A percentile compares a stretch with the other conserved stretches of the same genome.
Conservation (phyloP, 2,797 vertebrate genomes). For the Taeniopygia guttata region DNA sequence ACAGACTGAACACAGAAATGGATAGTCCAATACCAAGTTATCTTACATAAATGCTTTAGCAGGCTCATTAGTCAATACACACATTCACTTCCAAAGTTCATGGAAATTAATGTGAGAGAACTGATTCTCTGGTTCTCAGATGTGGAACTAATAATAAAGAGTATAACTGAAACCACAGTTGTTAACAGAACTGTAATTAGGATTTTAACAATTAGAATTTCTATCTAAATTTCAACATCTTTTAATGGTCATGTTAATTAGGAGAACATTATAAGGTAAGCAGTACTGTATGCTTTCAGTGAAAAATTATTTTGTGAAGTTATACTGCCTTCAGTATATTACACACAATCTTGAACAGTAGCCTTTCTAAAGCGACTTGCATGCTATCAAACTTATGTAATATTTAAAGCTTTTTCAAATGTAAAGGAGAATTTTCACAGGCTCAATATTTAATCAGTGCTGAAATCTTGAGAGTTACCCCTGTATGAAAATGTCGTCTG, state of each 20-base stretch:
- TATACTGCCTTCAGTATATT: background rate
- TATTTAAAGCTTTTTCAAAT: background rate
- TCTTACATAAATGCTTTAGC: background rate
- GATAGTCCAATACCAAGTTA: background rate
- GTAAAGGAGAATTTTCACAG: background rate
- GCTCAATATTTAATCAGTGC: background rate
- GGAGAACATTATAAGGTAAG: background rate
- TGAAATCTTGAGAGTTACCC: background rate
- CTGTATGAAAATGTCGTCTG: background rate
- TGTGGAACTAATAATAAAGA: constrained; percentile 12
- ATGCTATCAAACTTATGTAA: background rate
- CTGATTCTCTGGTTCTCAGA: constrained; percentile 12
- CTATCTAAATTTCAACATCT: background rate
- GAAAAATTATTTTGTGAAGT: background rate
- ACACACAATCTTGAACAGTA: background rate
- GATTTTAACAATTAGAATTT: constrained; percentile 29
- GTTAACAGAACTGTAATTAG: constrained; percentile 44
- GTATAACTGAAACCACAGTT: background rate
- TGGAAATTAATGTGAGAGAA: constrained; percentile 11
- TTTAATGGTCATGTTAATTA: constrained; percentile 12
- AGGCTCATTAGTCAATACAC: background rate
- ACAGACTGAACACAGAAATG: background rate
- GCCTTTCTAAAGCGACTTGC: background rate
- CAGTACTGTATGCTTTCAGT: background rate
- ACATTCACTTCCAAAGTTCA: background rate